phyloP scores from a whole-genome alignment of 2,113 vertebrate species.

The Ailurus styani region DNA sequence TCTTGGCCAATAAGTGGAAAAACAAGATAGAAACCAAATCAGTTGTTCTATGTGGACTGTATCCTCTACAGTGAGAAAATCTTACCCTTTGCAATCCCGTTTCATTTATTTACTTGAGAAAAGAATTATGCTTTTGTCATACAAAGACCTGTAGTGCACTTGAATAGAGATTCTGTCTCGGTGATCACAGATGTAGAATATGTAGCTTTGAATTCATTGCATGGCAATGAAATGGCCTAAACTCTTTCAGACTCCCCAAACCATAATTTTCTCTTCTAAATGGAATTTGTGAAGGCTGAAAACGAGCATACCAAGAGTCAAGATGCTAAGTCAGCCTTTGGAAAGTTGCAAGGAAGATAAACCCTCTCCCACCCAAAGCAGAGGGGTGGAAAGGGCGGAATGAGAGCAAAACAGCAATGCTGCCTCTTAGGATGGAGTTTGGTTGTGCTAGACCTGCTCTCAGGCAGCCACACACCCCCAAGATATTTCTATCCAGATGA shows the following conservation, averaged over 20 bases:
- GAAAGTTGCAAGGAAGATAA: background rate
- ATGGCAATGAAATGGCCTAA: background rate
- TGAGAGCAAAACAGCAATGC: background rate
- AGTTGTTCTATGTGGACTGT: background rate
- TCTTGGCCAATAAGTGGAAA: background rate
- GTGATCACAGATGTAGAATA: background rate
- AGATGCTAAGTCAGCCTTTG: background rate
- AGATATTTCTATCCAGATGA: background rate
- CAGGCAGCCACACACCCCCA: background rate
- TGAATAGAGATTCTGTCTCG: background rate
- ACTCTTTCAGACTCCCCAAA: background rate
- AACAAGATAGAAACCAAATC: background rate
- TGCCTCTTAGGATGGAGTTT: background rate
- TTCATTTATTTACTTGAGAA: background rate
- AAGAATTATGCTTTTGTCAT: background rate
- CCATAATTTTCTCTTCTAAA: background rate
- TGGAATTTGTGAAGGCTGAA: background rate
- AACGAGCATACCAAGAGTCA: background rate
- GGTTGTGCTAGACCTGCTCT: background rate
- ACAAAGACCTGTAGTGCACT: background rate
- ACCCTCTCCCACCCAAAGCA: background rate
- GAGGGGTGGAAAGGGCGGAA: rapidly evolving
- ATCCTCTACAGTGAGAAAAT: background rate
- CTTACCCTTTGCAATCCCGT: background rate
- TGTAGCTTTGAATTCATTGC: background rate